Evolutionary conservation across 1,140 invertebrate genomes (phyloP).

Genomic region (Melipona quadrifasciata): DNA sequence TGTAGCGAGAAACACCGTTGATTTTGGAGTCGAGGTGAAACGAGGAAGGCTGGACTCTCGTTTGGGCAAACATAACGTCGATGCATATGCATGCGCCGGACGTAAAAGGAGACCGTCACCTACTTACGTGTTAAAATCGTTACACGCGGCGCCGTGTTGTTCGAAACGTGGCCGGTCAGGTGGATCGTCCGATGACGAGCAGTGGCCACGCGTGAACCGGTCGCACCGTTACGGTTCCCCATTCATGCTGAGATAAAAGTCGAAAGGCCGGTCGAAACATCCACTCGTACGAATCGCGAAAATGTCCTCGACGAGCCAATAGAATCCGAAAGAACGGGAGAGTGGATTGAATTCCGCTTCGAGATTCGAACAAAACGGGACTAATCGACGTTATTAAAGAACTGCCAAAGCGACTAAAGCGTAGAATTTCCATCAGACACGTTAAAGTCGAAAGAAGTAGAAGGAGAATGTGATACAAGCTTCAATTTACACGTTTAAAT

Average conservation of each 20-base stretch:
- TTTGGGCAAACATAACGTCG: slow-evolving; percentile 1
- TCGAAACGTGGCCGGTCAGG: slow-evolving; percentile 32
- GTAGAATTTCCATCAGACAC: too few species aligned
- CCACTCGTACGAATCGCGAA: too few species aligned
- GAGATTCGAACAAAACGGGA: too few species aligned
- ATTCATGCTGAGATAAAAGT: slow-evolving; percentile 54
- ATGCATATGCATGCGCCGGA: slow-evolving; percentile 17
- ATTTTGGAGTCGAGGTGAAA: not conserved
- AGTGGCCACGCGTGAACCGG: slow-evolving; percentile 53
- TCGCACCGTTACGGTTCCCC: slow-evolving; percentile 61
- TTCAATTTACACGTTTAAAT: too few species aligned
- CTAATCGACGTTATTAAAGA: too few species aligned
- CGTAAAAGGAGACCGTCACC: slow-evolving; percentile 47
- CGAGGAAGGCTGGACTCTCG: not conserved
- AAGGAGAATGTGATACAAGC: too few species aligned
- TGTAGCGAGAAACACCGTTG: too few species aligned
- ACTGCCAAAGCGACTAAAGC: too few species aligned
- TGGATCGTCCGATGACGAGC: slow-evolving; percentile 43
- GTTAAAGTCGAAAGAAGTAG: too few species aligned
- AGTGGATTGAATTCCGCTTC: too few species aligned
- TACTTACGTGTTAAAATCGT: slow-evolving; percentile 42
- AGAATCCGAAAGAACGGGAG: too few species aligned
- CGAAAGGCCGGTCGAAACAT: not conserved
- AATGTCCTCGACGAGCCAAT: too few species aligned
- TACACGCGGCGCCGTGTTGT: not conserved